Evolutionary conservation across 2,113 vertebrate genomes (phyloP), one percentile per base, ranked within the genome.

Genomic region (Ascaphus truei): DNA sequence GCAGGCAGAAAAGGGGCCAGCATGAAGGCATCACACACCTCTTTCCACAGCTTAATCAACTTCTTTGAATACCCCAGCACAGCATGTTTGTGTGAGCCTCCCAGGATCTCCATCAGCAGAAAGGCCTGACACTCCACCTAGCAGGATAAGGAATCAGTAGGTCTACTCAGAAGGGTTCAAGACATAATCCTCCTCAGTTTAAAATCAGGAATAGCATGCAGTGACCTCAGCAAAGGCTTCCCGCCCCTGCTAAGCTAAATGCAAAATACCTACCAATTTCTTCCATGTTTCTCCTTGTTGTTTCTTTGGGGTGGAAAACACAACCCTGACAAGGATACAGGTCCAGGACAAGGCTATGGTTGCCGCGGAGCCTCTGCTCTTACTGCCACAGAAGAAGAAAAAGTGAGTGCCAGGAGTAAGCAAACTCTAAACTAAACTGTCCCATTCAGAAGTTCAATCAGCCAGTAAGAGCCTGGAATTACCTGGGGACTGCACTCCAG

Each of bases 111-210:
- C 47, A 94, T 76, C 36, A 96, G 77, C 6, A 99, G 90, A 76
- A 96, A 84, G 72, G 94, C 94, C 80, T 99, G 96, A 72, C 96
- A 92, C 72, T 98, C 96, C 75, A 98, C 93, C 97, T 98, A 79
- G 26, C 30, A 60, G 72, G 18, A 36, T 8, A 59, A 75, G n/a
- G n/a, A n/a, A n/a, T n/a, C n/a, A n/a, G n/a, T n/a, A n/a, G n/a
- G n/a, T n/a, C n/a, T n/a, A n/a, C n/a, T n/a, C n/a, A n/a, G n/a
- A n/a, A n/a, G n/a, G n/a, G n/a, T n/a, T n/a, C n/a, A n/a, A n/a
- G n/a, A n/a, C n/a, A n/a, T n/a, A n/a, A n/a, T n/a, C n/a, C n/a
- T n/a, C n/a, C n/a, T n/a, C n/a, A n/a, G n/a, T n/a, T n/a, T n/a
- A n/a, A n/a, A n/a, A n/a, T n/a, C n/a, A n/a, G n/a, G n/a, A n/a